Conservation (phyloP, 2,888 invertebrate genomes). For the Allolobophora icterica region DNA sequence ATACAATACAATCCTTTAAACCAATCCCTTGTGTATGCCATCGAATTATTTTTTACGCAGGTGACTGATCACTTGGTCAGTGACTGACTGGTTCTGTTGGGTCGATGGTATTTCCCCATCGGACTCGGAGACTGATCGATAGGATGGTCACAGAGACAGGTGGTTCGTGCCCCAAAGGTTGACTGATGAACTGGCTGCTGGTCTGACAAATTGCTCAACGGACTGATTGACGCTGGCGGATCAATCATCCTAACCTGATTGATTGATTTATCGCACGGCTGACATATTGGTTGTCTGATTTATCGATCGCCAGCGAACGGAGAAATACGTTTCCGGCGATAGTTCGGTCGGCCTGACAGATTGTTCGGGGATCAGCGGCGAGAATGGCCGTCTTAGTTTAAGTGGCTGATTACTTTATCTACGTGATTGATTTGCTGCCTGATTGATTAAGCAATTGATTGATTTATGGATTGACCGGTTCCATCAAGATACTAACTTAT, state of each 20-base stretch:
- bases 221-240: background rate
- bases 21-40: background rate
- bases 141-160: background rate
- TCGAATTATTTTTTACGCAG: background rate
- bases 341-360: background rate
- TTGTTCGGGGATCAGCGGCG: background rate
- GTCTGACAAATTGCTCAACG: background rate
- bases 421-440: background rate
- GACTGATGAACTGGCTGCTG: background rate
- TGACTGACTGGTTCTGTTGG: background rate
- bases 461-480: background rate
- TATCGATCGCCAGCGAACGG: background rate
- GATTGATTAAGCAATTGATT: background rate
- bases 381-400: background rate
- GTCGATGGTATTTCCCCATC: background rate
- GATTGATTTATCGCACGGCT: background rate
- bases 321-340: background rate
- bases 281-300: background rate
- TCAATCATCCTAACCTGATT: background rate
- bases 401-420: background rate
- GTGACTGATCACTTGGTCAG: background rate
- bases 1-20: too few species aligned
- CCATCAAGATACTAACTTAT: too few species aligned
- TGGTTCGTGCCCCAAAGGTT: background rate
- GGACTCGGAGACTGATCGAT: background rate